These are phyloP conservation scores for Spinibarbus caldwelli DNA, from an alignment of 2,797 vertebrate genomes.

Conservation along the genomic window DNA sequence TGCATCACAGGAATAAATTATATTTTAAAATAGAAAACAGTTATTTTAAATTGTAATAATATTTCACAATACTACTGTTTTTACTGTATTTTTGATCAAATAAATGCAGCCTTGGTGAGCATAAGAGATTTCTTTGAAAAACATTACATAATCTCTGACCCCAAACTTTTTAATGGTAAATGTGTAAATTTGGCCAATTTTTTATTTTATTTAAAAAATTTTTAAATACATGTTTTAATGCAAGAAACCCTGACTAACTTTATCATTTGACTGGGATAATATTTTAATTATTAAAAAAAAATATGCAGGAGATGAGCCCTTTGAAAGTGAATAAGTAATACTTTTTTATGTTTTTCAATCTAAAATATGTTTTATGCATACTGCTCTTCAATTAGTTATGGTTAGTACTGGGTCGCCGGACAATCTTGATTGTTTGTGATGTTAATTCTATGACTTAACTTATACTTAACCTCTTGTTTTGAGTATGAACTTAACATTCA, in stretches of 20 bases:
- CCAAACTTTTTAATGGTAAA: not conserved
- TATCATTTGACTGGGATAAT: not conserved
- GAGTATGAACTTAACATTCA: not conserved
- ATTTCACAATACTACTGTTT: not conserved
- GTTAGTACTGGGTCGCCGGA: not conserved
- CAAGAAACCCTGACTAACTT: not conserved
- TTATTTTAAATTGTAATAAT: not conserved
- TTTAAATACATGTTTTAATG: not conserved
- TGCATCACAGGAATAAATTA: not conserved
- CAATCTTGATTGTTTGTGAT: not conserved
- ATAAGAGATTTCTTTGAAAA: not conserved
- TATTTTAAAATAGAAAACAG: not conserved
- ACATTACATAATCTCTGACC: not conserved
- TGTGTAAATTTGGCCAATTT: no score
- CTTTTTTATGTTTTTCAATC: not conserved
- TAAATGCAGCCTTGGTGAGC: constrained; percentile 1
- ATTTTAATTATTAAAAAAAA: not conserved
- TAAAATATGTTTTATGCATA: not conserved
- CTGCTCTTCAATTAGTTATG: not conserved
- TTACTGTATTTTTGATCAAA: not conserved
- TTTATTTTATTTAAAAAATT: not conserved
- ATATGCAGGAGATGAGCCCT: not conserved
- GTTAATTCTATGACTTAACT: not conserved
- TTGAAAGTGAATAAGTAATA: not conserved
- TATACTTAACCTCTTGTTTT: not conserved